These are phyloP conservation scores for Lanistes nyassanus DNA, from an alignment of 1,140 invertebrate species.

Conservation along the genomic window DNA sequence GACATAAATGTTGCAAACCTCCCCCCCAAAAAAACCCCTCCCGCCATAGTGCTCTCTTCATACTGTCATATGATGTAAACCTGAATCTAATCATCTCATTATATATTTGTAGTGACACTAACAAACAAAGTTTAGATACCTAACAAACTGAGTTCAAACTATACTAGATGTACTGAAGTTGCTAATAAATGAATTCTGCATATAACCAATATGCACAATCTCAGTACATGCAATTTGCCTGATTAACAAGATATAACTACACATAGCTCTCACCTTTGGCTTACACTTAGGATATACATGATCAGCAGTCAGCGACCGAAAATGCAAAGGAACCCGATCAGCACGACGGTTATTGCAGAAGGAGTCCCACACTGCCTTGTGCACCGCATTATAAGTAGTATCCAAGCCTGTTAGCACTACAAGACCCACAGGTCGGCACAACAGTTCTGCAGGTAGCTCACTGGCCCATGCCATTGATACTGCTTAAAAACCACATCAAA, in stretches of 20 bases:
- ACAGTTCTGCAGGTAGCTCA: constrained; percentile 71
- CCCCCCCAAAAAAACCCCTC: too few relatives aligned
- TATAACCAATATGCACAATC: neutral
- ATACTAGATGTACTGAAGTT: neutral
- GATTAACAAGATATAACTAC: neutral
- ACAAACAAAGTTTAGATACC: too few relatives aligned
- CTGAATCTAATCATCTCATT: too few relatives aligned
- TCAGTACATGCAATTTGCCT: neutral
- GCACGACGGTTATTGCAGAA: constrained; percentile 83
- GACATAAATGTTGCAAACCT: too few relatives aligned
- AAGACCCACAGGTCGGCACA: constrained; percentile 82
- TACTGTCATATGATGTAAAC: too few relatives aligned
- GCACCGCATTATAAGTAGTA: constrained; percentile 82
- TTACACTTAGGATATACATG: constrained; percentile 91
- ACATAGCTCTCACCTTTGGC: constrained; percentile 75
- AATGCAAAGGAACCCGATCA: constrained; percentile 85
- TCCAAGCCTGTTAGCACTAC: constrained; percentile 89
- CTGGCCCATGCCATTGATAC: constrained; percentile 64
- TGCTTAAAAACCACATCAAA: neutral
- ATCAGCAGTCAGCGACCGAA: constrained; percentile 78
- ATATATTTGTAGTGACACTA: too few relatives aligned
- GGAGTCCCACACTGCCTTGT: constrained; percentile 91
- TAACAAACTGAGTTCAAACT: neutral
- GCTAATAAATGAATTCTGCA: neutral
- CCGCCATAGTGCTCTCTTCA: too few relatives aligned